Percentiles rank a stretch among this genome's conserved stretches.
Conservation (phyloP, 2,888 invertebrate species). For the Allolobophora icterica region DNA sequence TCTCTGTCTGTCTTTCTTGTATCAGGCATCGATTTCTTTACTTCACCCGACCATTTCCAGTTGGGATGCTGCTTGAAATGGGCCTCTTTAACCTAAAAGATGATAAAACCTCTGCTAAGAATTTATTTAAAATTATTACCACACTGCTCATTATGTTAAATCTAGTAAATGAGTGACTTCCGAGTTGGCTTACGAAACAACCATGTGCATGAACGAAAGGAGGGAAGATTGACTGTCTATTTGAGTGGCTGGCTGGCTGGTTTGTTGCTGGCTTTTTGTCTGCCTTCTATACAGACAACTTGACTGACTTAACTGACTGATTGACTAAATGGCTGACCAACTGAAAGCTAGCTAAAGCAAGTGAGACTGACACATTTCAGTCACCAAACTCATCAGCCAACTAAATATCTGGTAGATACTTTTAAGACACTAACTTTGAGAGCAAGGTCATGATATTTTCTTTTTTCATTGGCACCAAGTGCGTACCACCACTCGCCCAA, state of each 20-base stretch:
- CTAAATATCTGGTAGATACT: background rate
- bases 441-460: constrained; percentile 94
- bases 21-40: constrained; percentile 26
- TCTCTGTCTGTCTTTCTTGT: constrained; percentile 12
- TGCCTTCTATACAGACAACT: too few relatives aligned
- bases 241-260: background rate
- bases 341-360: background rate
- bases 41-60: constrained; percentile 86
- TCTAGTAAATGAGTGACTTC: background rate
- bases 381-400: background rate
- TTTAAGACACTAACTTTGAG: constrained; percentile 70
- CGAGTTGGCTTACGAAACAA: background rate
- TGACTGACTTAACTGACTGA: too few relatives aligned
- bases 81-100: constrained; percentile 81
- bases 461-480: constrained; percentile 87
- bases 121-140: background rate
- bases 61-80: constrained; percentile 86
- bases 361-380: background rate
- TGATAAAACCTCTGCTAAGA: background rate
- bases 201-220: background rate
- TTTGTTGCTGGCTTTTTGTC: background rate
- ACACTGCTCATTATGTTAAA: background rate
- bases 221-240: background rate
- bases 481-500: constrained; percentile 99
- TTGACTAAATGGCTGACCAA: background rate